These are phyloP conservation scores for Frieseomelitta varia DNA, from an alignment of 1,140 invertebrate species.

Conservation along the genomic window DNA sequence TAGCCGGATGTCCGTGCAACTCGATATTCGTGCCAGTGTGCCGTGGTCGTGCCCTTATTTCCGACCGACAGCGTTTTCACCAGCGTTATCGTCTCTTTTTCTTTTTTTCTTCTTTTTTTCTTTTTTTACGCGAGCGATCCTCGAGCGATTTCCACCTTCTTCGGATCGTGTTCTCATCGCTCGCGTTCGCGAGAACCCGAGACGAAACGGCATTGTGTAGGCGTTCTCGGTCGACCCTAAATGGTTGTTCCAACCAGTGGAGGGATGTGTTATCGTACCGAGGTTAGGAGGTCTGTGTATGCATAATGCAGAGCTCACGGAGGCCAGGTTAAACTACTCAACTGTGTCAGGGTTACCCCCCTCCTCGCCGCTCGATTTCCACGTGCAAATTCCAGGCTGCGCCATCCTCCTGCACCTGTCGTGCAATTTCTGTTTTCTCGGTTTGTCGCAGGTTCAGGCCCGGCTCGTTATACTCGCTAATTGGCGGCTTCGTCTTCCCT, in stretches of 20 bases:
- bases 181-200: not conserved
- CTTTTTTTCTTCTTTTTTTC: no score
- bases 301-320: slow-evolving; percentile 73
- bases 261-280: slow-evolving; percentile 41
- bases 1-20: not conserved
- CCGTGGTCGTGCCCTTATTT: no score
- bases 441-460: slow-evolving; percentile 19
- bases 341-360: slow-evolving; percentile 78
- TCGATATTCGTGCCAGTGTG: not conserved
- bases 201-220: no score
- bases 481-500: slow-evolving; percentile 50
- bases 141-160: not conserved
- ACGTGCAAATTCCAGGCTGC: slow-evolving; percentile 58
- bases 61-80: not conserved
- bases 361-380: slow-evolving; percentile 44
- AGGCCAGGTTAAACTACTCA: slow-evolving; percentile 70
- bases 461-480: slow-evolving; percentile 68
- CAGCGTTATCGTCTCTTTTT: not conserved
- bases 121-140: not conserved
- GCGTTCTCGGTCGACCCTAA: slow-evolving; percentile 13
- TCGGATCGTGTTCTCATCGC: not conserved
- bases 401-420: not conserved
- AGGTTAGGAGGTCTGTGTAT: slow-evolving; percentile 74
- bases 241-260: slow-evolving; percentile 22
- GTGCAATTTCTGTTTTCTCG: not conserved